Conservation (phyloP, 2,797 vertebrate genomes). For the Jordanella pulchra region DNA sequence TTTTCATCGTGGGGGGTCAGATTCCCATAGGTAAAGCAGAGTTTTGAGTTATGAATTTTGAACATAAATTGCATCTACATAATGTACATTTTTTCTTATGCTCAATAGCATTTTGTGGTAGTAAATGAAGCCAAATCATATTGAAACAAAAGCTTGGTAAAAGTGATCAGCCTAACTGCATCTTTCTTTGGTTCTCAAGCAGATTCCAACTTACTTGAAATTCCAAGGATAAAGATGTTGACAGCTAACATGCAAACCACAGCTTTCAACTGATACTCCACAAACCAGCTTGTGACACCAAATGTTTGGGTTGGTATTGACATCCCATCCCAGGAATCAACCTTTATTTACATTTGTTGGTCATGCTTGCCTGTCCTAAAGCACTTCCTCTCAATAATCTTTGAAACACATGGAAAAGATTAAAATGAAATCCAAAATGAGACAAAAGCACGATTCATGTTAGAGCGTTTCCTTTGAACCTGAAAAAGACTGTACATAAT, state of each 20-base stretch:
- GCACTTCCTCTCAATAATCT: conserved; percentile 3
- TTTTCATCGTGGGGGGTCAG: too few relatives aligned
- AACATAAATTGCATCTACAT: not conserved
- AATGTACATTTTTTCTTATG: not conserved
- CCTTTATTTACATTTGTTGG: conserved; percentile 10
- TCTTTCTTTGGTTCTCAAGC: not conserved
- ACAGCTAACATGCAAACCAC: conserved; percentile 8
- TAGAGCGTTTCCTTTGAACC: not conserved
- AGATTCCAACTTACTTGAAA: not conserved
- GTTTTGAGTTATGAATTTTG: too few relatives aligned
- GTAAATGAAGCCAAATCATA: not conserved
- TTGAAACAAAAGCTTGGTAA: not conserved
- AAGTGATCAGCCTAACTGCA: not conserved
- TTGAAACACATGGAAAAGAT: conserved; percentile 5
- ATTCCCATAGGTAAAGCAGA: too few relatives aligned
- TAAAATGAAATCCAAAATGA: conserved; percentile 2
- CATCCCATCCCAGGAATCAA: conserved; percentile 5
- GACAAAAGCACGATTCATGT: not conserved
- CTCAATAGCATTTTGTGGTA: not conserved
- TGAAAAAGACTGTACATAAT: not conserved
- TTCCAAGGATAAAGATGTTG: conserved; percentile 2
- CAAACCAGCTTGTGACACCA: conserved; percentile 7
- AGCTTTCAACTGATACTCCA: conserved; percentile 8
- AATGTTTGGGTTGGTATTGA: conserved; percentile 4
- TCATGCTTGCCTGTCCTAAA: not conserved